Percentiles rank a stretch among this genome's conserved stretches.
These are phyloP conservation scores for Larimichthys crocea DNA, from an alignment of 2,113 vertebrate genomes.

Conservation along the genomic window DNA sequence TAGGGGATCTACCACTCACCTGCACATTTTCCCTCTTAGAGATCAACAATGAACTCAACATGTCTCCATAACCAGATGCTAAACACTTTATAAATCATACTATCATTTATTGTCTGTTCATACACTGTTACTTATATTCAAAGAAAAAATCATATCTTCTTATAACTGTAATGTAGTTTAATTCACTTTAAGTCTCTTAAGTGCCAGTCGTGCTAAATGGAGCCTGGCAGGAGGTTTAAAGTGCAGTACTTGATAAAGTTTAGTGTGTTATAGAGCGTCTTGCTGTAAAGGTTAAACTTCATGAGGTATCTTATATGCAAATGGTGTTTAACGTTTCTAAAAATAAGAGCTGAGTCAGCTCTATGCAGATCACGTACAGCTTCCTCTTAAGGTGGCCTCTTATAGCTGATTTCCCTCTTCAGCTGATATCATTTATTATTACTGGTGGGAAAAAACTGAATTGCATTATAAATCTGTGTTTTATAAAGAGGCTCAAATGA, in stretches of 20 bases:
- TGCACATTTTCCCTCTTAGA: too few species aligned
- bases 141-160: too few species aligned
- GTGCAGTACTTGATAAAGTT: neutral
- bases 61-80: too few species aligned
- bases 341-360: conserved; percentile 39
- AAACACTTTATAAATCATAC: too few species aligned
- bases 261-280: neutral
- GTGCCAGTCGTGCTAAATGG: too few species aligned
- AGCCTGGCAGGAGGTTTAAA: too few species aligned
- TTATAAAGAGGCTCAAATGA: neutral
- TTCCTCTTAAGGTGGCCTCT: neutral
- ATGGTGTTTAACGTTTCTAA: conserved; percentile 27
- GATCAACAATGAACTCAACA: too few species aligned
- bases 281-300: neutral
- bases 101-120: too few species aligned
- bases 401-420: neutral
- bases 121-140: too few species aligned
- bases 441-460: neutral
- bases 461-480: neutral
- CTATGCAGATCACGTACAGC: conserved; percentile 19
- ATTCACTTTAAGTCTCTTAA: too few species aligned
- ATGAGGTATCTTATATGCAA: neutral
- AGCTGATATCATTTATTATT: conserved; percentile 4
- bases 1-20: too few species aligned
- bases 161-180: too few species aligned